These are phyloP conservation scores for Protobothrops mucrosquamatus DNA, from an alignment of 2,113 vertebrate genomes.

Conservation along the genomic window DNA sequence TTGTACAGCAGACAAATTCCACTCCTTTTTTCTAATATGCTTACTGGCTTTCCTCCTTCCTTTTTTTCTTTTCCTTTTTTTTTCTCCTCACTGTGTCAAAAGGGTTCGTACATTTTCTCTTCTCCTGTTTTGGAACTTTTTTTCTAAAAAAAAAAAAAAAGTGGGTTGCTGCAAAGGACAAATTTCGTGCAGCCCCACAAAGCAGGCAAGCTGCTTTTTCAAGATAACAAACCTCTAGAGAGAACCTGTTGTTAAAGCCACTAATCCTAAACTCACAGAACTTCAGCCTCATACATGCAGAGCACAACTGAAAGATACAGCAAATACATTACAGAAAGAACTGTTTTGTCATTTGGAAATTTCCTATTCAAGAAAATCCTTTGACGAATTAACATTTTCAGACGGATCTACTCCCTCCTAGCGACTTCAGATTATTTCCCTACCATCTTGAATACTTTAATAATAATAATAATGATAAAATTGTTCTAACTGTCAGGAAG, in stretches of 20 bases:
- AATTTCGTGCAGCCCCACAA: constrained; percentile 46
- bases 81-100: not conserved
- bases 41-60: not conserved
- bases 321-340: not conserved
- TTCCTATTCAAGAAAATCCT: not conserved
- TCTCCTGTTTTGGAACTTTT: constrained; percentile 3
- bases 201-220: constrained; percentile 37
- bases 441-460: not conserved
- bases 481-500: too few species aligned
- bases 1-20: not conserved
- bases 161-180: constrained; percentile 1
- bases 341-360: constrained; percentile 22
- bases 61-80: not conserved
- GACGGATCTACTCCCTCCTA: constrained; percentile 16
- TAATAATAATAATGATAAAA: too few species aligned
- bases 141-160: not conserved
- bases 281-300: not conserved
- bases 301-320: not conserved
- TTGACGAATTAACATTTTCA: constrained; percentile 21
- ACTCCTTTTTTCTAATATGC: not conserved
- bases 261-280: constrained; percentile 32
- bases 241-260: constrained; percentile 36
- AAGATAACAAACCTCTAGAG: constrained; percentile 53
- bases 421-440: not conserved
- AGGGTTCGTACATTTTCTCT: not conserved